Evolutionary conservation across 2,113 vertebrate species (phyloP).

Genomic region (Sinocyclocheilus rhinocerous): DNA sequence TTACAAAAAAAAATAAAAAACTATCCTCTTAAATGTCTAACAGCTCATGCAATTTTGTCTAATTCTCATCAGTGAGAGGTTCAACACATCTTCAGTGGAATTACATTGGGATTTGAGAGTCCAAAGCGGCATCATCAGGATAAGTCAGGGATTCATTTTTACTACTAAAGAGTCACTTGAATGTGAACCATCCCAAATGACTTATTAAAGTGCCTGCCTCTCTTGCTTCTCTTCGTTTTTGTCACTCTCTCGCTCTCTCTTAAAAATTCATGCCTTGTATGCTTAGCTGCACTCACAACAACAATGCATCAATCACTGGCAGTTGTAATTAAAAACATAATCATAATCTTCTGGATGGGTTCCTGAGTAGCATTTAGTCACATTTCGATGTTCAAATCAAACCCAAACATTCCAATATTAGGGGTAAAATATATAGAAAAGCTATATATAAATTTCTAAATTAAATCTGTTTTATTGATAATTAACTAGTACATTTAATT

Average conservation of each 20-base stretch:
- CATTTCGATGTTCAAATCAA: neutral
- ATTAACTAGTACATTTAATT: neutral
- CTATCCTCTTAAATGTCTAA: neutral
- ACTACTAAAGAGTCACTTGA: constrained; percentile 4
- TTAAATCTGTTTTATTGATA: neutral
- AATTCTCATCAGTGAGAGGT: neutral
- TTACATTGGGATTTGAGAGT: neutral
- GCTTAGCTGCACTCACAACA: neutral
- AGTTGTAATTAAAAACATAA: constrained; percentile 24
- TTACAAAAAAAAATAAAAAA: neutral
- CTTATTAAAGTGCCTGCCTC: neutral
- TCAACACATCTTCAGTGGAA: neutral
- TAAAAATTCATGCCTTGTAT: constrained; percentile 6
- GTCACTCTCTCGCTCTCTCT: neutral
- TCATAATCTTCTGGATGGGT: constrained; percentile 19
- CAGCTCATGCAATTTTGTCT: constrained; percentile 1
- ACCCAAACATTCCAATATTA: neutral
- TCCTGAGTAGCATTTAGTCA: neutral
- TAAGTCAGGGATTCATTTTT: neutral
- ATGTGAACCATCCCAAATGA: constrained; percentile 5
- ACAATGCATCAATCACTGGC: constrained; percentile 26
- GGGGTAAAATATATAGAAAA: neutral
- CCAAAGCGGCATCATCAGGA: constrained; percentile 18
- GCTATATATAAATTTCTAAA: no score
- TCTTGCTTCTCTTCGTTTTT: neutral